A percentile compares a stretch with the other conserved stretches of the same genome.
These are phyloP conservation scores for Otolemur garnettii DNA, from an alignment of 2,113 vertebrate genomes.

Conservation along the genomic window DNA sequence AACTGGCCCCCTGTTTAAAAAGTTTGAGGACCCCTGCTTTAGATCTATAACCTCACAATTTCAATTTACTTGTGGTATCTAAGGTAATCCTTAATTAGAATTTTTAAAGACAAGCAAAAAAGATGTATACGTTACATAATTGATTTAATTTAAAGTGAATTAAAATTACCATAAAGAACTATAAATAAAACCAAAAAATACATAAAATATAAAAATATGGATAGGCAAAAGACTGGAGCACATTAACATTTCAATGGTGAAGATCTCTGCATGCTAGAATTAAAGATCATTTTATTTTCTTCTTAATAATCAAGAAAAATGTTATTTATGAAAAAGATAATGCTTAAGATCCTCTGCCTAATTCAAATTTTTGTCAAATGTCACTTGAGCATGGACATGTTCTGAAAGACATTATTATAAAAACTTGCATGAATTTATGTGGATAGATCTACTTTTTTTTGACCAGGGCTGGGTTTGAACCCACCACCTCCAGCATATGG, in stretches of 20 bases:
- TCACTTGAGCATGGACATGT: not conserved
- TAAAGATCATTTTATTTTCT: not conserved
- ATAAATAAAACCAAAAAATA: not conserved
- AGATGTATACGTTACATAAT: slow-evolving; percentile 38
- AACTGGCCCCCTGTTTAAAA: too few relatives aligned
- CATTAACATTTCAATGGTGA: not conserved
- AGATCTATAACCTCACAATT: not conserved
- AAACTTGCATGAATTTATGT: not conserved
- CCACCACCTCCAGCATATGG: too few relatives aligned
- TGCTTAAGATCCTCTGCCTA: not conserved
- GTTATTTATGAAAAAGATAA: not conserved
- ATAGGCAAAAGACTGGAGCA: not conserved
- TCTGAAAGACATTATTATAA: not conserved
- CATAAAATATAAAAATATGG: not conserved
- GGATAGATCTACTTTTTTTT: not conserved
- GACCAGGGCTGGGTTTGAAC: too few relatives aligned
- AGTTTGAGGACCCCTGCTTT: too few relatives aligned
- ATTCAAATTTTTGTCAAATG: slow-evolving; percentile 22
- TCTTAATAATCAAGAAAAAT: slow-evolving; percentile 11
- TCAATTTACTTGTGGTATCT: slow-evolving; percentile 28
- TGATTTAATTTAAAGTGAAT: slow-evolving; percentile 38
- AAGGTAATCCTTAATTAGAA: slow-evolving; percentile 45
- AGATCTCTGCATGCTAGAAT: not conserved
- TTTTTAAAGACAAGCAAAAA: slow-evolving; percentile 46
- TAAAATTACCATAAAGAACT: slow-evolving; percentile 39